phyloP scores from a whole-genome alignment of 2,113 vertebrate species.

The Edolisoma coerulescens region DNA sequence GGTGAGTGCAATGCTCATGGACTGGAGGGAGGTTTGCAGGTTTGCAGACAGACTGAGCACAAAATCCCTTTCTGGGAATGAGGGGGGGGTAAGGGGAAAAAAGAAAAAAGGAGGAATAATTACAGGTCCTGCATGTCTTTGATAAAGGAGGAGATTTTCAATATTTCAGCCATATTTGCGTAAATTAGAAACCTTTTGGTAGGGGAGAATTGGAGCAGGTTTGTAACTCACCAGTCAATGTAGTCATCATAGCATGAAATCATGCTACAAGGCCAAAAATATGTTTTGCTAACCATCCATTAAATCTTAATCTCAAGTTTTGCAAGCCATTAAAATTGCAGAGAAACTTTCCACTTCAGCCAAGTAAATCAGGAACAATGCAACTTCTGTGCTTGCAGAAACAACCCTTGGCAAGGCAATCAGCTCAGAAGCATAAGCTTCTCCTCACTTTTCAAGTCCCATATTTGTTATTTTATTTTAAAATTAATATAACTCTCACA shows the following conservation, averaged over 20 bases:
- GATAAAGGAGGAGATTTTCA: conserved; percentile 57
- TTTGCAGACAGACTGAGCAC: neutral
- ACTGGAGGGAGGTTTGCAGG: neutral
- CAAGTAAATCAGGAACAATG: neutral
- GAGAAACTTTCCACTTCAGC: conserved; percentile 40
- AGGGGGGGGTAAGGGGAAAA: neutral
- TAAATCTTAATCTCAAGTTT: conserved; percentile 67
- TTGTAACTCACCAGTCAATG: conserved; percentile 46
- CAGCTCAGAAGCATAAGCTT: neutral
- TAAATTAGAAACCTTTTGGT: conserved; percentile 65
- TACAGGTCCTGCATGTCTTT: conserved; percentile 35
- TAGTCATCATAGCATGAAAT: conserved; percentile 62
- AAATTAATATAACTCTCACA: neutral
- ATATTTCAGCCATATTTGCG: conserved; percentile 1
- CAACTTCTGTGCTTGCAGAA: neutral
- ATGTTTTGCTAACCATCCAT: conserved; percentile 60
- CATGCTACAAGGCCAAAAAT: conserved; percentile 51
- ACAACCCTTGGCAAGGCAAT: neutral
- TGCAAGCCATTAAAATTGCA: conserved; percentile 52
- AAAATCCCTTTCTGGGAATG: conserved; percentile 16
- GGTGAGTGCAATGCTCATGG: neutral
- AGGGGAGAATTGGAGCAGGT: conserved; percentile 24
- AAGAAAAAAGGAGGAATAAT: conserved; percentile 34
- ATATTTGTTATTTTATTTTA: neutral
- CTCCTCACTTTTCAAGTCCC: neutral